A percentile compares a stretch with the other conserved stretches of the same genome.
Evolutionary conservation across 2,797 vertebrate species (phyloP).

Genomic region (Malacoraja senta): DNA sequence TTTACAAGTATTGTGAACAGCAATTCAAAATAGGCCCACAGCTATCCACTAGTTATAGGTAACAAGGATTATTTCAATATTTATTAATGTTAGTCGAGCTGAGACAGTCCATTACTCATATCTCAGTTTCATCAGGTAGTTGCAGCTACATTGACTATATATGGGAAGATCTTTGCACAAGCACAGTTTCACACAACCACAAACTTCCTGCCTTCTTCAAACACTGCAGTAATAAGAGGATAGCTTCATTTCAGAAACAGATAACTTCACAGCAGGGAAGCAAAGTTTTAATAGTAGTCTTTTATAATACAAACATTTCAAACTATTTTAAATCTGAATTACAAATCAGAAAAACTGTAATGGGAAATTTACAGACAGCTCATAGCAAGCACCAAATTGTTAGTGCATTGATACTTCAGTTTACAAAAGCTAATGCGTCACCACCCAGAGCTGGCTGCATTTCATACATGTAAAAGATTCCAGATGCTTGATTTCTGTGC

Average conservation of each 20-base stretch:
- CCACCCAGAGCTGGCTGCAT: not conserved
- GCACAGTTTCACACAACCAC: not conserved
- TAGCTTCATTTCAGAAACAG: slow-evolving; percentile 11
- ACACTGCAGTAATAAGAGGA: not conserved
- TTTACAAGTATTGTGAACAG: not conserved
- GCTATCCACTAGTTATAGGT: not conserved
- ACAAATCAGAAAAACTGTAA: not conserved
- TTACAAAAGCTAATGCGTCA: slow-evolving; percentile 4
- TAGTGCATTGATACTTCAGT: not conserved
- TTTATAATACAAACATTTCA: not conserved
- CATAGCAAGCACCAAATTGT: not conserved
- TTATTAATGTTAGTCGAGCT: slow-evolving; percentile 1
- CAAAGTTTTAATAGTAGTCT: not conserved
- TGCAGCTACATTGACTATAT: slow-evolving; percentile 17
- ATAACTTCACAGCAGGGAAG: not conserved
- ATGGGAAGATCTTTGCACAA: not conserved
- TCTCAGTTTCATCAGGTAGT: slow-evolving; percentile 15
- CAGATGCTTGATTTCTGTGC: not conserved
- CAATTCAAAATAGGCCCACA: not conserved
- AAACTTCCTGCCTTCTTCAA: slow-evolving; percentile 27
- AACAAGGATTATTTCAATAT: not conserved
- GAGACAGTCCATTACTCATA: slow-evolving; percentile 5
- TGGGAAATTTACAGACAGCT: not conserved
- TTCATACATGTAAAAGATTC: not conserved
- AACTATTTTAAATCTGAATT: not conserved